Conservation (phyloP, 2,888 invertebrate genomes). For the Athalia circularis region DNA sequence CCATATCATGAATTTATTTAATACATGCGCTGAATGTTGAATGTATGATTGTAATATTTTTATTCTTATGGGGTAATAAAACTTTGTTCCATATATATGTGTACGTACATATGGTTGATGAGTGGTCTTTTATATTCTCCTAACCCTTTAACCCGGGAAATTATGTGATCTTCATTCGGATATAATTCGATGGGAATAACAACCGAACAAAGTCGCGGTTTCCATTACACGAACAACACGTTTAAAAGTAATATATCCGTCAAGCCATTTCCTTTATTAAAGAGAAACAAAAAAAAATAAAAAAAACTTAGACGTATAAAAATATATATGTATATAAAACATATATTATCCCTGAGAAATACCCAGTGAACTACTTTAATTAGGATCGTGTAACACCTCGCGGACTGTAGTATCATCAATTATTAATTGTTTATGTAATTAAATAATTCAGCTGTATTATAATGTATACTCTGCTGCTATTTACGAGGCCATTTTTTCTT, state of each 20-base stretch:
- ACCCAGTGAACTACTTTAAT: constrained; percentile 19
- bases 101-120: neutral
- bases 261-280: constrained; percentile 34
- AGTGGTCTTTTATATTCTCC: constrained; percentile 21
- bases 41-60: too few species aligned
- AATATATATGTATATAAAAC: neutral
- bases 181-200: constrained; percentile 33
- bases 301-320: neutral
- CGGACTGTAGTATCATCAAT: neutral
- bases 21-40: too few species aligned
- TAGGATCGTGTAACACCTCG: constrained; percentile 8
- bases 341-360: neutral
- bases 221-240: constrained; percentile 5
- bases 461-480: neutral
- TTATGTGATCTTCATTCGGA: constrained; percentile 27
- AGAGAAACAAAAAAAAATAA: neutral
- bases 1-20: too few species aligned
- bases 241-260: constrained; percentile 27
- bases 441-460: constrained; percentile 4
- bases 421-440: constrained; percentile 22
- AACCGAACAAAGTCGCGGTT: constrained; percentile 5
- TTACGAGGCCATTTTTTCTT: neutral
- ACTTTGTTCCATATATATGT: neutral
- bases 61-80: constrained; percentile 13
- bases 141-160: constrained; percentile 24